These are phyloP conservation scores for Hipposideros armiger DNA, from an alignment of 2,113 vertebrate genomes.

Conservation along the genomic window DNA sequence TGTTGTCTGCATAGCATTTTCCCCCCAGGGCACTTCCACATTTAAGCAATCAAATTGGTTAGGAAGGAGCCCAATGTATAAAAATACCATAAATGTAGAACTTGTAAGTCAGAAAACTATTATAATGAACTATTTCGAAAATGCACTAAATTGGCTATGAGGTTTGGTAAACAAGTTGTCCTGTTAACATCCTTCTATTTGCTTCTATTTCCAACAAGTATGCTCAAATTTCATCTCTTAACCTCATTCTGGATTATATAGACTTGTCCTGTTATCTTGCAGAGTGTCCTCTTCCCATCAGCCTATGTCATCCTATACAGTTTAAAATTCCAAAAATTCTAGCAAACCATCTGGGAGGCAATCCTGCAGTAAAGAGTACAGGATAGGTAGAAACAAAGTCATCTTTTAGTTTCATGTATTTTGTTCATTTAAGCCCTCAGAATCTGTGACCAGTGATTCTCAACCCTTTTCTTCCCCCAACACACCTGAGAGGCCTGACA, in stretches of 20 bases:
- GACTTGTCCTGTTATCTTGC: not conserved
- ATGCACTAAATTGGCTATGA: not conserved
- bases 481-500: not conserved
- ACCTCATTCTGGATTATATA: not conserved
- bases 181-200: not conserved
- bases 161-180: not conserved
- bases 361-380: not conserved
- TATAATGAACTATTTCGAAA: conserved; percentile 12
- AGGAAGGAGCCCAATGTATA: not conserved
- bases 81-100: not conserved
- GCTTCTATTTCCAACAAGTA: not conserved
- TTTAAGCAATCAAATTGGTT: not conserved
- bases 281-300: not conserved
- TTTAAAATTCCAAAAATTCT: not conserved
- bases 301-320: not conserved
- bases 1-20: not conserved
- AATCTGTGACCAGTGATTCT: not conserved
- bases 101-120: conserved; percentile 21
- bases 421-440: not conserved
- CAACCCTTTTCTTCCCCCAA: not conserved
- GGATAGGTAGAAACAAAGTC: not conserved
- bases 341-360: not conserved
- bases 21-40: not conserved
- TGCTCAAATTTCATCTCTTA: not conserved
- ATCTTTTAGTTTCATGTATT: not conserved